These are phyloP conservation scores for Cavia aperea DNA, from an alignment of 2,113 vertebrate species.

Conservation along the genomic window DNA sequence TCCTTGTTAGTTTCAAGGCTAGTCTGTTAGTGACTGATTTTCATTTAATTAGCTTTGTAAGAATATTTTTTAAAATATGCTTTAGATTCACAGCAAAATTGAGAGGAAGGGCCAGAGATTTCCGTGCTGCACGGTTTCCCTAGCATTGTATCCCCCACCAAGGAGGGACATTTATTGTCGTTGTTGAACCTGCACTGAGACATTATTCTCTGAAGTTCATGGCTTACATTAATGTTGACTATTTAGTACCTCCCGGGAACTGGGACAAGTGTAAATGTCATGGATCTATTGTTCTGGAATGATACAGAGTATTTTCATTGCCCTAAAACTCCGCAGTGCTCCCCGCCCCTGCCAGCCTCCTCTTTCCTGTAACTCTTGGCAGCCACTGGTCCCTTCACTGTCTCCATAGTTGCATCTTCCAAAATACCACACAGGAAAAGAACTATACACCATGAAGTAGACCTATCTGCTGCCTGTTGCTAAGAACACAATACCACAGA, in stretches of 20 bases:
- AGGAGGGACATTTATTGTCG: not conserved
- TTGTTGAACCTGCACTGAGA: not conserved
- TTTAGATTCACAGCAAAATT: not conserved
- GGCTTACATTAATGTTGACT: not conserved
- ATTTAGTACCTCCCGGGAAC: not conserved
- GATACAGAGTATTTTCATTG: not conserved
- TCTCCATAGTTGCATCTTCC: not conserved
- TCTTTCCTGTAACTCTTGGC: not conserved
- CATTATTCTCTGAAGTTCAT: not conserved
- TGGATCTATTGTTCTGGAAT: not conserved
- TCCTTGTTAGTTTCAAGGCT: not conserved
- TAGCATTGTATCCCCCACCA: not conserved
- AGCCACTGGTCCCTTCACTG: not conserved
- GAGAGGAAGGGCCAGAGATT: not conserved
- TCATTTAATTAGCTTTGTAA: constrained; percentile 10
- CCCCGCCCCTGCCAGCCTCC: not conserved
- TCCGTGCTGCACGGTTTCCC: not conserved
- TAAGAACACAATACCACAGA: not conserved
- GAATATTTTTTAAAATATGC: not conserved
- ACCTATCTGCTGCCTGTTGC: not conserved
- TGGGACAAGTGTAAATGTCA: not conserved
- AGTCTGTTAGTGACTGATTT: constrained; percentile 5
- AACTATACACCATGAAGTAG: not conserved
- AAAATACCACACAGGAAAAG: not conserved
- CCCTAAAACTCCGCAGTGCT: not conserved